Conservation (phyloP, 1,140 invertebrate genomes). For the Drosophila orosa region DNA sequence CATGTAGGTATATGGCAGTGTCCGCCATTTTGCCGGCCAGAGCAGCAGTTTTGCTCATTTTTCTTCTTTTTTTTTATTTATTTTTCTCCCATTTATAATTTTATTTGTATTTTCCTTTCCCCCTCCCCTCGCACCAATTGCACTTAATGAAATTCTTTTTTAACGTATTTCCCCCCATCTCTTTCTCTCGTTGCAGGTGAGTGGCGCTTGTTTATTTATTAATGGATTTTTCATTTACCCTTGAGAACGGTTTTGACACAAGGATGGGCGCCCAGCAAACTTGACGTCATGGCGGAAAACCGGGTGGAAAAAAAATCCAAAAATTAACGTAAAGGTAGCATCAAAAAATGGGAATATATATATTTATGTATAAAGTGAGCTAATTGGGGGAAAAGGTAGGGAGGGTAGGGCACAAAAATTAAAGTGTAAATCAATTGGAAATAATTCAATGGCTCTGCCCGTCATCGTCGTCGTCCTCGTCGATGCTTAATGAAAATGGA, state of each 20-base stretch:
- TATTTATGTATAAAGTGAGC: constrained; percentile 4
- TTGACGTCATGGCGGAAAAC: constrained; percentile 49
- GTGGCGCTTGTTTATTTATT: constrained; percentile 76
- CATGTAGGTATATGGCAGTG: constrained; percentile 30
- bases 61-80: constrained; percentile 7
- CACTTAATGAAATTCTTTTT: constrained; percentile 79
- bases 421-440: constrained; percentile 45
- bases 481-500: constrained; percentile 18
- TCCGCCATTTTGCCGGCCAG: constrained; percentile 73
- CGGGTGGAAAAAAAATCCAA: not conserved
- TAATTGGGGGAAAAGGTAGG: constrained; percentile 17
- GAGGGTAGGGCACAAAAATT: constrained; percentile 2
- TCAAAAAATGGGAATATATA: constrained; percentile 1
- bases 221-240: constrained; percentile 73
- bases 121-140: constrained; percentile 23
- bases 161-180: constrained; percentile 34
- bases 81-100: constrained; percentile 35
- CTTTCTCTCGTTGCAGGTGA: constrained; percentile 66
- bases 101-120: constrained; percentile 49
- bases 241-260: constrained; percentile 45
- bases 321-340: constrained; percentile 29
- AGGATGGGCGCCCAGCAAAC: constrained; percentile 40
- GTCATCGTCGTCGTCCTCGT: too few relatives aligned
- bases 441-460: constrained; percentile 23
- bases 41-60: constrained; percentile 47